phyloP scores from a whole-genome alignment of 2,113 vertebrate genomes.

The Ochotona curzoniae region DNA sequence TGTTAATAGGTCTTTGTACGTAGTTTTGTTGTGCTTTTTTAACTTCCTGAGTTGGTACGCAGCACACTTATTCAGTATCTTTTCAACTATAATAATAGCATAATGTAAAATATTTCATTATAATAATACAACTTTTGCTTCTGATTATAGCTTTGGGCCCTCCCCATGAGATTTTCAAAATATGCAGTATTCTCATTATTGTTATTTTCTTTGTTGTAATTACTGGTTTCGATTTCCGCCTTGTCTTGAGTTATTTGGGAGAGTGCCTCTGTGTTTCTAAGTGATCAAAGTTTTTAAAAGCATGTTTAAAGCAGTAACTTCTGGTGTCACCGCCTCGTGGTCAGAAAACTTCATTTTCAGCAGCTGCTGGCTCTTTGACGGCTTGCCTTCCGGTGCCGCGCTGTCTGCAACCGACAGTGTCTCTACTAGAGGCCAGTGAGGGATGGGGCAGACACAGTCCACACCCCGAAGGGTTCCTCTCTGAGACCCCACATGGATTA shows the following conservation, averaged over 20 bases:
- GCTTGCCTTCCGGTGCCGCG: not conserved
- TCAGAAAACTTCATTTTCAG: not conserved
- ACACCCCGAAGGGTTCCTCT: not conserved
- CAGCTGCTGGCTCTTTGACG: not conserved
- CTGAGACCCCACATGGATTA: no score
- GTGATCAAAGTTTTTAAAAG: constrained; percentile 10
- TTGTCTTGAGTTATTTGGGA: constrained; percentile 27
- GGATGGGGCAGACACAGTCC: not conserved
- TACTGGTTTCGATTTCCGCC: constrained; percentile 13
- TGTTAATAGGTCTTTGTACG: not conserved
- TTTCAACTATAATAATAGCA: constrained; percentile 14
- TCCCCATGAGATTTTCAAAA: not conserved
- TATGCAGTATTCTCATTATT: not conserved
- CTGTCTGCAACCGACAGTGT: not conserved
- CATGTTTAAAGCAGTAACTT: not conserved
- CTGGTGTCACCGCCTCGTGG: not conserved
- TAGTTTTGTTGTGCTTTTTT: not conserved
- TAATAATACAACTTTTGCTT: constrained; percentile 57
- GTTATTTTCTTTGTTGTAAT: constrained; percentile 45
- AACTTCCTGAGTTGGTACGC: not conserved
- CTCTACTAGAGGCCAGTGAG: not conserved
- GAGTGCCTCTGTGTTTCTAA: not conserved
- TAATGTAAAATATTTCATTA: not conserved
- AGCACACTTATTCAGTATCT: not conserved
- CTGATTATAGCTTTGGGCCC: constrained; percentile 67